Evolutionary conservation across 2,888 invertebrate genomes (phyloP).

Genomic region (Catocala fraxini): DNA sequence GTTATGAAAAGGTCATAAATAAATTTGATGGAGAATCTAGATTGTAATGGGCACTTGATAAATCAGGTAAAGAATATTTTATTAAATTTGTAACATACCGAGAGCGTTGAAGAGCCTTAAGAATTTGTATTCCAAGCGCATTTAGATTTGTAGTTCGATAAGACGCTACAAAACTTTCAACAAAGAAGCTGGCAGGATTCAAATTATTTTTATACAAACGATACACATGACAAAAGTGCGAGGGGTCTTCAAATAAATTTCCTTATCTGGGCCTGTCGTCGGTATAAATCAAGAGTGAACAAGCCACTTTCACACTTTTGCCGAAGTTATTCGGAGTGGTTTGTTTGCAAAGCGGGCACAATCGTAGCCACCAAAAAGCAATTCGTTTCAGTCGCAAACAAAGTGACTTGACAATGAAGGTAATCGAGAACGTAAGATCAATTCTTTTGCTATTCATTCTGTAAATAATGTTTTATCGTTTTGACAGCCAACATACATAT

Average conservation of each 20-base stretch:
- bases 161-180: constrained; percentile 18
- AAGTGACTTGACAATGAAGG: constrained; percentile 66
- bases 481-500: constrained; percentile 1
- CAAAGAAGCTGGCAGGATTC: constrained; percentile 28
- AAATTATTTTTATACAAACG: constrained; percentile 58
- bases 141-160: not conserved
- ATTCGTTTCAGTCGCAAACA: constrained; percentile 67
- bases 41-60: too few species aligned
- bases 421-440: constrained; percentile 57
- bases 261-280: constrained; percentile 66
- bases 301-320: constrained; percentile 64
- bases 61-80: too few species aligned
- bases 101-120: too few species aligned
- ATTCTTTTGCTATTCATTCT: constrained; percentile 46
- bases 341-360: constrained; percentile 69
- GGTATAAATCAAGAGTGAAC: constrained; percentile 70
- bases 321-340: constrained; percentile 62
- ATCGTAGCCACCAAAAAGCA: constrained; percentile 62
- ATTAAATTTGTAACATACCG: too few species aligned
- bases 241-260: constrained; percentile 62
- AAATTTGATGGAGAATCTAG: too few species aligned
- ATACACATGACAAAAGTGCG: constrained; percentile 58
- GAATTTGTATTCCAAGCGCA: not conserved
- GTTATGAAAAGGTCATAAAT: too few species aligned
- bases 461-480: constrained; percentile 44